A percentile compares a stretch with the other conserved stretches of the same genome.
Conservation (phyloP, 2,888 invertebrate species). For the Rugalucina vietnamica region DNA sequence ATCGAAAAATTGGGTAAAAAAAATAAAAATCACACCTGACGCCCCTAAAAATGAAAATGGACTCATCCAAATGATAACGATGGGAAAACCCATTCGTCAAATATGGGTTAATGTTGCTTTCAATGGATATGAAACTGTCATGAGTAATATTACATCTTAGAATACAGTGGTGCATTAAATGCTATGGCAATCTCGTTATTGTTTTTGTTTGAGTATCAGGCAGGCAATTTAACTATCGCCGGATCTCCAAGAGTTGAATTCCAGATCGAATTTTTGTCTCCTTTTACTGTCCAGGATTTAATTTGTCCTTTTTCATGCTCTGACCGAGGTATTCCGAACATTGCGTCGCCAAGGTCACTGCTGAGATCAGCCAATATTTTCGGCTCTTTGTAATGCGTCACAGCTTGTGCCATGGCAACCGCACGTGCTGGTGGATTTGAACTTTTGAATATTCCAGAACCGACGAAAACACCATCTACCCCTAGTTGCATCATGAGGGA, state of each 20-base stretch:
- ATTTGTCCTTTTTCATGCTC: constrained; percentile 34
- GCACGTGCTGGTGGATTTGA: constrained; percentile 76
- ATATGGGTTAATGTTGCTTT: too few relatives aligned
- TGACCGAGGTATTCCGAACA: constrained; percentile 72
- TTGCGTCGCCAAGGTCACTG: constrained; percentile 79
- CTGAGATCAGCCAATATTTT: constrained; percentile 77
- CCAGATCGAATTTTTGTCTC: constrained; percentile 67
- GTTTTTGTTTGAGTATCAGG: not conserved
- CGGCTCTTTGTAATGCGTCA: constrained; percentile 80
- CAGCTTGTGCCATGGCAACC: constrained; percentile 81
- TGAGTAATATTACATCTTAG: too few relatives aligned
- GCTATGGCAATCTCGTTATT: not conserved
- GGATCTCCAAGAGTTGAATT: constrained; percentile 68
- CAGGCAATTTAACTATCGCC: not conserved
- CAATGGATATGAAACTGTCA: too few relatives aligned
- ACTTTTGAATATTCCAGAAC: constrained; percentile 82
- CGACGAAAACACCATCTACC: constrained; percentile 82
- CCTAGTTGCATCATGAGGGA: constrained; percentile 82
- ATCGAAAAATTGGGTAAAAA: too few relatives aligned
- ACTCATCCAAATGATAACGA: too few relatives aligned
- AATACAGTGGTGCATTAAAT: not conserved
- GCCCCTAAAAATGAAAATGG: too few relatives aligned
- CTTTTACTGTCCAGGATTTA: constrained; percentile 29
- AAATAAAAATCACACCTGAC: too few relatives aligned
- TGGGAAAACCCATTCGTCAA: too few relatives aligned